Evolutionary conservation across 92 coral and sea anemone species (phyloP), one percentile per base, ranked within the genome.

Genomic region (Epizoanthus stellaris): DNA sequence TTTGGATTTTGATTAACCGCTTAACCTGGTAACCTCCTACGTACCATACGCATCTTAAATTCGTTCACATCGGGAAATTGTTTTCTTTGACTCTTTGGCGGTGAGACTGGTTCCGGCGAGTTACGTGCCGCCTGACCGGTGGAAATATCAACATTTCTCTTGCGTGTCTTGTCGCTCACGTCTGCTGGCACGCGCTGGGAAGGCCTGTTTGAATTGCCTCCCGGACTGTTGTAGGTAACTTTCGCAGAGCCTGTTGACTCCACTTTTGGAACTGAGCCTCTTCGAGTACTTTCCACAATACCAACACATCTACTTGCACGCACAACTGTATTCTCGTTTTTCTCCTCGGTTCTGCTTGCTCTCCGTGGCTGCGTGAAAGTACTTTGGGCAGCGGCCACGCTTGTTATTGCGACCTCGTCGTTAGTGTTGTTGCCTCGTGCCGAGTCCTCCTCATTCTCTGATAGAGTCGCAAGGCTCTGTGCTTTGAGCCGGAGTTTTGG

Each of bases 401-500:
- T 63, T 2, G 72, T 79, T 43, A 79, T 79, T 3, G 30, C 83
- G 52, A 63, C 57, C 42, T 79, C 83, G 10, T 79, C 83, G 16
- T 67, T 43, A 62, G 72, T 59, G 3, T 16, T 45, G 39, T 38
- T 30, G 60, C 20, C 49, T 21, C 25, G 42, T 8, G 36, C 36
- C 36, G 34, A 3, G 3, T 34, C 25, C 3, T 62, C 71, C 7
- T 43, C 72, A 6, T 43, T 63, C 23, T 79, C 83, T 63, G 60
- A 13, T 34, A 79, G n/a, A 6, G 83, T 67, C 56, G 83, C 56
- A 39, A 79, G 83, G 14, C 30, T 70, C 47, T 15, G 83, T 12
- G 73, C n/a, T 79, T 79, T 79, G 0, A 77, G 86, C 13, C 86
- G 91, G 71, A 91, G 84, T 62, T 87, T 90, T 61, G 98, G 98